A percentile compares a stretch with the other conserved stretches of the same genome.
Evolutionary conservation across 37 sponge, comb jelly and placozoan species (phyloP).

Genomic region (Geodia barretti): DNA sequence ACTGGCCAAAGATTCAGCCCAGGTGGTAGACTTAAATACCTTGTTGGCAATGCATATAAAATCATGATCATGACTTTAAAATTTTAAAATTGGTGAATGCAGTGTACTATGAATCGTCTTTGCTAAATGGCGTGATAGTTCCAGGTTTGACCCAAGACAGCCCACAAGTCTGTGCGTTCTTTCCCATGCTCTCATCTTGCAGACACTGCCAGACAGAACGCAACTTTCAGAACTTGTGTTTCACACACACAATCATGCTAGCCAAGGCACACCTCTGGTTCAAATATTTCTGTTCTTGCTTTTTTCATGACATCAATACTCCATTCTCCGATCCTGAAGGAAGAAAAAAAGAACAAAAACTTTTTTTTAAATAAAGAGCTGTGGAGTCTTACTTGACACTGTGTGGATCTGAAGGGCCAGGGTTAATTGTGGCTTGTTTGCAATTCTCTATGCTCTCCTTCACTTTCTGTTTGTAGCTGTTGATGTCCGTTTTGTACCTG

Average conservation of each 20-base stretch:
- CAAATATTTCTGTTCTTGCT: constrained; percentile 68
- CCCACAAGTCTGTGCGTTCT: constrained; percentile 61
- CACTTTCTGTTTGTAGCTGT: constrained; percentile 53
- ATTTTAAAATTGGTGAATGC: too few species aligned
- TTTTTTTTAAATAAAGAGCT: background rate
- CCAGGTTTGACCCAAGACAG: constrained; percentile 81
- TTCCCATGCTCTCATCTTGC: constrained; percentile 35
- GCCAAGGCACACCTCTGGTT: constrained; percentile 59
- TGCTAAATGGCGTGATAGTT: constrained; percentile 63
- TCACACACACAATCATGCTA: too few species aligned
- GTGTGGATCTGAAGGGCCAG: constrained; percentile 56
- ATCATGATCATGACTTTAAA: too few species aligned
- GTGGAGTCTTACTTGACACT: constrained; percentile 42
- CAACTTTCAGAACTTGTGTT: too few species aligned
- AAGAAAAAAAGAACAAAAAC: background rate
- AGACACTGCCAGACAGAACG: too few species aligned
- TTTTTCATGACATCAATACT: constrained; percentile 67
- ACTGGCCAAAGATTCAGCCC: too few species aligned
- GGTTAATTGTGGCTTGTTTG: constrained; percentile 25
- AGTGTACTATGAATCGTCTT: constrained; percentile 20
- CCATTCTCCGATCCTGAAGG: constrained; percentile 60
- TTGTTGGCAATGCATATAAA: too few species aligned
- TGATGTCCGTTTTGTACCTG: constrained; percentile 53
- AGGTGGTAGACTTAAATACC: too few species aligned
- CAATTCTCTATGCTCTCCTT: constrained; percentile 63